These are phyloP conservation scores for Sarcophaga variegata DNA, from an alignment of 2,888 invertebrate genomes.

Conservation along the genomic window DNA sequence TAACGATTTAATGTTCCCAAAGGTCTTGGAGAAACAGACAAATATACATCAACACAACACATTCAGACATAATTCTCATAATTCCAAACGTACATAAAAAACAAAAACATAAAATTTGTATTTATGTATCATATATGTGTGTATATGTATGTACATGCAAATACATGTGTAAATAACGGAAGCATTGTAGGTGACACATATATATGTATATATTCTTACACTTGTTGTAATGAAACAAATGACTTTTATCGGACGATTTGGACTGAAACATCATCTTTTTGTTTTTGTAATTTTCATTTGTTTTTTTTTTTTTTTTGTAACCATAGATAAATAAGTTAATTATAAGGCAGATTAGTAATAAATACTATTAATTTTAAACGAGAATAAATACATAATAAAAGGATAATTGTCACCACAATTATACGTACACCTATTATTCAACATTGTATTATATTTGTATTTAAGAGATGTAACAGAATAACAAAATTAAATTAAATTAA, in stretches of 20 bases:
- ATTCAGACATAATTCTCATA: not conserved
- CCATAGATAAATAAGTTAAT: not conserved
- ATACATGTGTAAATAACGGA: not conserved
- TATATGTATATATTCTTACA: not conserved
- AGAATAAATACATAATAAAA: not conserved
- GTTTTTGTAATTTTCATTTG: not conserved
- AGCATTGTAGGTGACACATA: not conserved
- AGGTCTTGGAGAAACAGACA: no score
- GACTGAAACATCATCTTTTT: conserved; percentile 26
- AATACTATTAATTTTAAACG: no score
- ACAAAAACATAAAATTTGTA: no score
- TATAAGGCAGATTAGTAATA: not conserved
- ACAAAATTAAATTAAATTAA: conserved; percentile 3
- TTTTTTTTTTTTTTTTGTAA: not conserved
- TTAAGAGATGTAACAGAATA: conserved; percentile 7
- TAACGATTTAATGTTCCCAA: not conserved
- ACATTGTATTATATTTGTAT: not conserved
- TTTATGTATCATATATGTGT: no score
- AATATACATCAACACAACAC: not conserved
- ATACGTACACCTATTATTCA: no score
- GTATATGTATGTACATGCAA: not conserved
- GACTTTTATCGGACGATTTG: conserved; percentile 5
- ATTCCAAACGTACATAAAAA: not conserved
- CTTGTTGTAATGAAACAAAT: no score
- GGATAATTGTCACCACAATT: no score